Percentiles rank a stretch among this genome's conserved stretches.
These are phyloP conservation scores for Perca flavescens DNA, from an alignment of 2,113 vertebrate species.

Conservation along the genomic window DNA sequence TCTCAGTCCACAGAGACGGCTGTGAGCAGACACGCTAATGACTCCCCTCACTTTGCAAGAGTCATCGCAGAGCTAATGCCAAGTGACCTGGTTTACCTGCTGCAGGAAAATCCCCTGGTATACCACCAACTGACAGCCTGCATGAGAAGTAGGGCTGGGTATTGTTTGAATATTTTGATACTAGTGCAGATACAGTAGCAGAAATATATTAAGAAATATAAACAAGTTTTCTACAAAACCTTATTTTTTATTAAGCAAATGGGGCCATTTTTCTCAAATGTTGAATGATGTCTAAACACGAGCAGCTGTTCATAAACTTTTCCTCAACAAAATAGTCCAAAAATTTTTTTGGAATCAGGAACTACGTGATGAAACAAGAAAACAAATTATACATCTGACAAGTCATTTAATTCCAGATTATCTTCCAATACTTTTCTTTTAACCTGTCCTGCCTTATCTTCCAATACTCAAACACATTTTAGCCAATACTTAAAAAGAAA, in stretches of 20 bases:
- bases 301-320: background rate
- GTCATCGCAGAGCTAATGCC: conserved; percentile 35
- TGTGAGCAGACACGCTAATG: conserved; percentile 77
- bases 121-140: conserved; percentile 4
- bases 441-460: too few species aligned
- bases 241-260: background rate
- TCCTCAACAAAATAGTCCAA: background rate
- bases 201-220: background rate
- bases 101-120: conserved; percentile 42
- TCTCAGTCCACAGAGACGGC: conserved; percentile 68
- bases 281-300: background rate
- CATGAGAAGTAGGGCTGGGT: background rate
- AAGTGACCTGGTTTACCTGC: conserved; percentile 45
- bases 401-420: background rate
- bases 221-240: background rate
- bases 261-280: background rate
- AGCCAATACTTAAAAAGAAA: background rate
- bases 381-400: background rate
- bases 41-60: conserved; percentile 48
- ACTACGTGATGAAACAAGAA: too few species aligned
- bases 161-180: background rate
- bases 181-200: background rate
- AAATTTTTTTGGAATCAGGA: too few species aligned
- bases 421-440: background rate
- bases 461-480: too few species aligned